Evolutionary conservation across 2,113 vertebrate genomes (phyloP).

Genomic region (Salminus brasiliensis): DNA sequence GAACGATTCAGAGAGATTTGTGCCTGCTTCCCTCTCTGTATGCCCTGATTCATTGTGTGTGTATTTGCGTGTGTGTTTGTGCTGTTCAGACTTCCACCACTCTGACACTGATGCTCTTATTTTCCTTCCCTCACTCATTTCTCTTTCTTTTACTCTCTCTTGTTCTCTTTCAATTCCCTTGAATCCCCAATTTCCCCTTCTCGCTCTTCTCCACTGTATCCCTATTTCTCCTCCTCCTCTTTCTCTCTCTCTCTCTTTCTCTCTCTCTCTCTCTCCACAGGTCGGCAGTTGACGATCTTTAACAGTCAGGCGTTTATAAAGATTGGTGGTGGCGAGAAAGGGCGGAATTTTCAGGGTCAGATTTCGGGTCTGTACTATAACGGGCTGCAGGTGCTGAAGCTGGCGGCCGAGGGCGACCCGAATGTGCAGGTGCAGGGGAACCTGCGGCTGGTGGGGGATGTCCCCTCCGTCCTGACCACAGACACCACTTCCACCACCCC

Average conservation of each 20-base stretch:
- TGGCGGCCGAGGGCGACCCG: slow-evolving; percentile 90
- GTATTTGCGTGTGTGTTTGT: background rate
- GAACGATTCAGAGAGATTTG: slow-evolving; percentile 17
- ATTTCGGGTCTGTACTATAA: slow-evolving; percentile 95
- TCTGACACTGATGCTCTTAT: background rate
- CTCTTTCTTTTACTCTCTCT: background rate
- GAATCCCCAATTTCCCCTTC: background rate
- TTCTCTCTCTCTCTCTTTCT: background rate
- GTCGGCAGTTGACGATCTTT: slow-evolving; percentile 94
- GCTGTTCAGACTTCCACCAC: background rate
- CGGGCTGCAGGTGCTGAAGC: slow-evolving; percentile 90
- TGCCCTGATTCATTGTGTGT: background rate
- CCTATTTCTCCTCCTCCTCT: background rate
- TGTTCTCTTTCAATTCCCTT: background rate
- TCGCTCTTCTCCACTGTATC: background rate
- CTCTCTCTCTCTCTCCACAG: slow-evolving; percentile 61
- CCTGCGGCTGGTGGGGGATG: slow-evolving; percentile 89
- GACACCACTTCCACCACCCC: slow-evolving; percentile 90
- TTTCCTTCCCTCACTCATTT: background rate
- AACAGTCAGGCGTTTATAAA: slow-evolving; percentile 95
- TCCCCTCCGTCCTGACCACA: slow-evolving; percentile 87
- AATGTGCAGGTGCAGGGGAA: slow-evolving; percentile 89
- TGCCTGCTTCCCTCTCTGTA: background rate
- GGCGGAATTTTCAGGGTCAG: slow-evolving; percentile 93
- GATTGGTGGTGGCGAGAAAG: slow-evolving; percentile 88